These are phyloP conservation scores for Oryzias curvinotus DNA, from an alignment of 2,113 vertebrate species.

Conservation along the genomic window DNA sequence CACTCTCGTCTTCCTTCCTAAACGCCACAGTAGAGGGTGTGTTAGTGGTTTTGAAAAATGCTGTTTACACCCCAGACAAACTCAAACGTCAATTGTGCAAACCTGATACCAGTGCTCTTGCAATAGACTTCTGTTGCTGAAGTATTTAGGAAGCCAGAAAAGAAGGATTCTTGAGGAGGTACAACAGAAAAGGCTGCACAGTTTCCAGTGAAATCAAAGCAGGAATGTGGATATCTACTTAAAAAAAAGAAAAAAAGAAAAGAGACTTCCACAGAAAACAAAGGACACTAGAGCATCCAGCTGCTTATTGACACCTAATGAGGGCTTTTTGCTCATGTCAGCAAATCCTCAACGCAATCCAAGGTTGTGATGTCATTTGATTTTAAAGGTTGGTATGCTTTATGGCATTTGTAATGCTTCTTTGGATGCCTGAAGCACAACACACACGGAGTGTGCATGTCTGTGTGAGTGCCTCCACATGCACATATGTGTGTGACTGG, in stretches of 20 bases:
- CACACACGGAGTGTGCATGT: constrained; percentile 26
- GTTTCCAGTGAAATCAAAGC: constrained; percentile 2
- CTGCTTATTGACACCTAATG: constrained; percentile 51
- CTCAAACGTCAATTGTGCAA: constrained; percentile 39
- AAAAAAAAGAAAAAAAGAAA: constrained; percentile 9
- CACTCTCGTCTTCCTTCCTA: constrained; percentile 38
- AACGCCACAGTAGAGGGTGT: constrained; percentile 37
- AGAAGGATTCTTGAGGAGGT: background rate
- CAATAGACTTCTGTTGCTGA: constrained; percentile 29
- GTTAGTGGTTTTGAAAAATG: constrained; percentile 57
- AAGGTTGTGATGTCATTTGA: constrained; percentile 78
- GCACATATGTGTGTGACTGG: constrained; percentile 68
- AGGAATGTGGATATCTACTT: constrained; percentile 5
- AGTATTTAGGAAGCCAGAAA: constrained; percentile 17
- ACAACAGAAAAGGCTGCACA: background rate
- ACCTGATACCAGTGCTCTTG: constrained; percentile 24
- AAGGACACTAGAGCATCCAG: constrained; percentile 57
- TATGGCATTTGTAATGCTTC: constrained; percentile 70
- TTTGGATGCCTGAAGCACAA: constrained; percentile 58
- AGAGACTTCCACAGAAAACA: constrained; percentile 42
- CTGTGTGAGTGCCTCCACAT: constrained; percentile 39
- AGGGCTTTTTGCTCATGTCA: constrained; percentile 72
- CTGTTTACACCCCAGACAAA: constrained; percentile 62
- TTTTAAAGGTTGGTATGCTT: constrained; percentile 74
- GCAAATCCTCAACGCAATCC: constrained; percentile 72